Percentiles rank a stretch among this genome's conserved stretches.
Conservation (phyloP, 2,888 invertebrate genomes). For the Lycophotia porphyrea region DNA sequence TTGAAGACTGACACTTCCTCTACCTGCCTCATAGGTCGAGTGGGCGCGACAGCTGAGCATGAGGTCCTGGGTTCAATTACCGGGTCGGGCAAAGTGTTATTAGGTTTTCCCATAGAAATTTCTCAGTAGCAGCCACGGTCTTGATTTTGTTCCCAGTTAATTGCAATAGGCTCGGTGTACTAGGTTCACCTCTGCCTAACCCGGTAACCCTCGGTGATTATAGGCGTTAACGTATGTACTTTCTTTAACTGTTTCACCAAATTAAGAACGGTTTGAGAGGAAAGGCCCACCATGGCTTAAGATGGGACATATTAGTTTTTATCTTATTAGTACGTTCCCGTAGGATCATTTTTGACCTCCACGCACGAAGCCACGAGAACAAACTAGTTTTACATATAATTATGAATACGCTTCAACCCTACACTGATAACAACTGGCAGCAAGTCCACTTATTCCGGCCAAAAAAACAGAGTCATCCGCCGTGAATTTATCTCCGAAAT, state of each 20-base stretch:
- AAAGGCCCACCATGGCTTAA: background rate
- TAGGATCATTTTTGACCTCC: background rate
- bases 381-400: background rate
- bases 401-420: background rate
- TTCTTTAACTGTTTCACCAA: background rate
- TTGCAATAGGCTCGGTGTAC: too few relatives aligned
- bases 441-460: constrained; percentile 22
- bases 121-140: too few relatives aligned
- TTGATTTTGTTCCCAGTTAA: too few relatives aligned
- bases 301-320: background rate
- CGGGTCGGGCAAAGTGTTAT: too few relatives aligned
- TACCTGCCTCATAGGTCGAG: too few relatives aligned
- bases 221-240: too few relatives aligned
- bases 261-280: background rate
- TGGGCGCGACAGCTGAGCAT: too few relatives aligned
- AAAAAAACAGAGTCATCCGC: constrained; percentile 33
- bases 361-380: background rate
- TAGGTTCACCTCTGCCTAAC: too few relatives aligned
- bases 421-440: constrained; percentile 33
- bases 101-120: too few relatives aligned
- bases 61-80: too few relatives aligned
- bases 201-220: too few relatives aligned
- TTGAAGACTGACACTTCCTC: background rate
- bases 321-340: background rate
- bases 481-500: constrained; percentile 37